Base-by-base conservation (phyloP, 2,888 invertebrate genomes). In the Clunio marinus region DNA sequence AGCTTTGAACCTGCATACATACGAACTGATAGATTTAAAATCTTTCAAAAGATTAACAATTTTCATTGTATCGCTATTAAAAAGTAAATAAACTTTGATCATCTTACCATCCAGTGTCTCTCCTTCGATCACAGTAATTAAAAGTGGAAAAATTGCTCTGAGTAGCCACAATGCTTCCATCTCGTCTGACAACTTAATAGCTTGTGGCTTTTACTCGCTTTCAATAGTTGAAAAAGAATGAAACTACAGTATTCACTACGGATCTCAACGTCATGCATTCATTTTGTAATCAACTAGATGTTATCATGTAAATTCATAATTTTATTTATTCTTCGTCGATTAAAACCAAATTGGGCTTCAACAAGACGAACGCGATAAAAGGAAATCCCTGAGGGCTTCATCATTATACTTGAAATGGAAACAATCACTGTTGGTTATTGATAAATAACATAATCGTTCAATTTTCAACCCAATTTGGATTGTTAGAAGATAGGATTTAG, bases 241-340 rank as follows among this genome's bases (percentile, higher is more conserved):
- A 58, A 58, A 13, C 27, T 22, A 20, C 51, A 7, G 5, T 58
- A 3, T 25, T 55, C 58, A 4, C 58, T 58, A 2, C 25, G 10
- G 27, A 17, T 58, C 25, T 58, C 22, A 22, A 2, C 22, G 3
- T 22, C 22, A 51, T 51, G 22, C 51, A 51, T 51, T 13, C 3
- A 7, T 22, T 51, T 51, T 22, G 55, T 66, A 66, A 66, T 66
- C 17, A 66, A 66, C 28, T 27, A 66, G 66, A 66, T 66, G 51
- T 66, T 45, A 66, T 66, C 66, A 35, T 20, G 13, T 32, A 22
- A 51, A 20, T 28, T 66, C 66, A 66, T 66, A 66, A 55, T 66
- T 51, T 15, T 66, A 46, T 66, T 55, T 66, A 66, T 66, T 66
- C 35, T 20, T 45, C 66, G 10, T n/a, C 66, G 66, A 66, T 66